phyloP scores from a whole-genome alignment of 2,113 vertebrate genomes.

The Scomber colias region DNA sequence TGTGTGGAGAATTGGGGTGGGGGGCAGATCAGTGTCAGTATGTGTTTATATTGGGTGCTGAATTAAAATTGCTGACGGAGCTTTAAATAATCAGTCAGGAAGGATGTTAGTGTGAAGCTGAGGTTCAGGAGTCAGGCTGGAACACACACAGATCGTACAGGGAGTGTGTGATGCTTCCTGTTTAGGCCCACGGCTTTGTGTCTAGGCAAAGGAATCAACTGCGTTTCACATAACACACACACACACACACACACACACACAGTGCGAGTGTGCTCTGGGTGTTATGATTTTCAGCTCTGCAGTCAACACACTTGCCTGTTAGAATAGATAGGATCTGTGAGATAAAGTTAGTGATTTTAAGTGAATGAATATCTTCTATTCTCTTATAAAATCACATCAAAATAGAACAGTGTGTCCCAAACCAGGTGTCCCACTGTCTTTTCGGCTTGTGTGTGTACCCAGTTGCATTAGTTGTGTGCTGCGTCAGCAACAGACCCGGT shows the following conservation, averaged over 20 bases:
- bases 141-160: conserved; percentile 56
- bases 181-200: conserved; percentile 58
- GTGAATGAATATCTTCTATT: conserved; percentile 3
- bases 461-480: conserved; percentile 28
- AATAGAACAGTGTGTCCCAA: conserved; percentile 47
- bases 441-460: conserved; percentile 16
- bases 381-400: conserved; percentile 27
- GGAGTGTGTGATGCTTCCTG: conserved; percentile 71
- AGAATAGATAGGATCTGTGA: conserved; percentile 1
- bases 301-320: conserved; percentile 30
- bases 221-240: conserved; percentile 23
- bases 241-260: neutral
- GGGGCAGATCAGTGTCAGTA: neutral
- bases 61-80: conserved; percentile 69
- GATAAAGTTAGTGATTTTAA: neutral
- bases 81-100: conserved; percentile 76
- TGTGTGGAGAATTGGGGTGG: neutral
- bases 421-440: conserved; percentile 24
- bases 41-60: conserved; percentile 29
- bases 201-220: conserved; percentile 49
- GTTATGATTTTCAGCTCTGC: conserved; percentile 12
- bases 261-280: neutral
- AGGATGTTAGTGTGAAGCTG: conserved; percentile 82
- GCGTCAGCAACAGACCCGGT: conserved; percentile 45
- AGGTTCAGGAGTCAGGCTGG: conserved; percentile 54